phyloP scores from a whole-genome alignment of 2,888 invertebrate species.

The Crepidodera aurea region DNA sequence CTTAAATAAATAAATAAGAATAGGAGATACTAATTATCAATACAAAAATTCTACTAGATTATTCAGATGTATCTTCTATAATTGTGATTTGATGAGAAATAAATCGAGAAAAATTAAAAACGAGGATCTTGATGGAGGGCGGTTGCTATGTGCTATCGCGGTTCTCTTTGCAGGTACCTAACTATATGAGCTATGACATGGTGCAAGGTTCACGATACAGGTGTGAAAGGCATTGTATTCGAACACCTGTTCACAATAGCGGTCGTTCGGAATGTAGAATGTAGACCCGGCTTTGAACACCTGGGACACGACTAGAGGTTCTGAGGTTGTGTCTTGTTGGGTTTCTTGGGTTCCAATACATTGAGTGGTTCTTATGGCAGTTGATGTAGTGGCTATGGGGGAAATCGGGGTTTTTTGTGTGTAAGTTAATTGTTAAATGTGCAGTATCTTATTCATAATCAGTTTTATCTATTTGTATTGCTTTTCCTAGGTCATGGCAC shows the following conservation, averaged over 20 bases:
- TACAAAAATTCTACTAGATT: no score
- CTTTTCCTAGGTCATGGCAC: no score
- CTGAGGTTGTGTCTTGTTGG: slow-evolving; percentile 33
- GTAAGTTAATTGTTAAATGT: no score
- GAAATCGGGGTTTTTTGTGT: not conserved
- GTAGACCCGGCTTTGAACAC: slow-evolving; percentile 56
- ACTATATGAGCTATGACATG: slow-evolving; percentile 11
- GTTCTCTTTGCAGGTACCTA: not conserved
- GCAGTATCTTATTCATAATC: no score
- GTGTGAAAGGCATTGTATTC: slow-evolving; percentile 55
- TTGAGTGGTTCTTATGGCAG: slow-evolving; percentile 22
- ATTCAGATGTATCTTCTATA: no score
- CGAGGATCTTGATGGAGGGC: not conserved
- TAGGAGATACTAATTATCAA: no score
- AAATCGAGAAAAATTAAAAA: not conserved
- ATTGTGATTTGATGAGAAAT: no score
- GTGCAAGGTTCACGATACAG: slow-evolving; percentile 48
- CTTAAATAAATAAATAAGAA: no score
- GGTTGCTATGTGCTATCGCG: not conserved
- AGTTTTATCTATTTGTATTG: no score
- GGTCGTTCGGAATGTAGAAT: slow-evolving; percentile 48
- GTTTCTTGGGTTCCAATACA: slow-evolving; percentile 14
- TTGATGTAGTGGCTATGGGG: slow-evolving; percentile 17
- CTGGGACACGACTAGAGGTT: slow-evolving; percentile 48
- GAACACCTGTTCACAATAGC: slow-evolving; percentile 57